Base-by-base conservation (phyloP, 2,888 invertebrate genomes). In the Dioctria rufipes region DNA sequence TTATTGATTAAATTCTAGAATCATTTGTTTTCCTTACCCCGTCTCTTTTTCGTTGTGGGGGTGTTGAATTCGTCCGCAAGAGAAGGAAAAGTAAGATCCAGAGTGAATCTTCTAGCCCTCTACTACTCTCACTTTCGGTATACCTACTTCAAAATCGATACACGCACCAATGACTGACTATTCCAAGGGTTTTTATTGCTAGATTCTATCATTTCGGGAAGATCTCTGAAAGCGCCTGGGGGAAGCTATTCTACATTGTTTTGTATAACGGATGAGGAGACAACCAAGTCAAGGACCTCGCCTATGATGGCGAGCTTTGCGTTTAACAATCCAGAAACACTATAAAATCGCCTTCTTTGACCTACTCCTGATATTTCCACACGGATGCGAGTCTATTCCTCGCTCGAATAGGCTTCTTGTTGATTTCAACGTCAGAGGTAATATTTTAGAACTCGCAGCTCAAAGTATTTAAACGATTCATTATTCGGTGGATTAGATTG, bases 91-190 rank as follows among this genome's bases (percentile, higher is more conserved):
- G 54, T 8, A 54, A 11, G 11, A 54, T 54, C 6, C n/a, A n/a
- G 4, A 54, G 0, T 11, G 54, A 11, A 54, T 11, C 4, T 54
- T n/a, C 54, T 4, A n/a, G 54, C n/a, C 11, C 11, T 11, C 54
- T 25, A 25, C 11, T 54, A 54, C 11, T n/a, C 54, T 25, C 25
- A 25, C 11, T 11, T 37, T 25, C 60, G 37, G 4, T 37, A 4
- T 13, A 40, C 39, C 39, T n/a, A 60, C 39, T 63, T 63, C 8
- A 63, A 63, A 63, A 63, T 63, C 63, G 63, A 63, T 63, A 63
- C 63, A 63, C 63, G 63, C 63, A 63, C 63, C 63, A 63, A 8
- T 63, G 63, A 51, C 51, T 51, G 51, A 63, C 63, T 25, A 63
- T 63, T 63, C 13, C 5, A 37, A 63, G 63, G 25, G 63, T 63